A percentile compares a stretch with the other conserved stretches of the same genome.
phyloP scores from a whole-genome alignment of 2,797 vertebrate species.

The Anolis apletophallus region DNA sequence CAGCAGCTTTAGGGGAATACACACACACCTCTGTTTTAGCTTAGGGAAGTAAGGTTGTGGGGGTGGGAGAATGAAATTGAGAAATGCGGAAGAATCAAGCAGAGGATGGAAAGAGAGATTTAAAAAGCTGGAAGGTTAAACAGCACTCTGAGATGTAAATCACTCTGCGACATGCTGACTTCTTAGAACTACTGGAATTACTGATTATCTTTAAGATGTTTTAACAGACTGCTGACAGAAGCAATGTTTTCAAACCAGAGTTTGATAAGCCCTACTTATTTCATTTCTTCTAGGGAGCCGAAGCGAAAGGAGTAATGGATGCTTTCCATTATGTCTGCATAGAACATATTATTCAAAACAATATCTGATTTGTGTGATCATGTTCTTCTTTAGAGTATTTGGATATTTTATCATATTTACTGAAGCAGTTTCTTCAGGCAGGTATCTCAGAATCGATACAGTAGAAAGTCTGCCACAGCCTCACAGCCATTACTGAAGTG shows the following conservation, averaged over 20 bases:
- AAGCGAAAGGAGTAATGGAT: constrained; percentile 30
- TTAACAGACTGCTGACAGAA: constrained; percentile 7
- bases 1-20: background rate
- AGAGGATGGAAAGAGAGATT: constrained; percentile 39
- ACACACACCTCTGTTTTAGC: constrained; percentile 36
- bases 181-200: constrained; percentile 46
- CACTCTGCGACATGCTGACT: constrained; percentile 29
- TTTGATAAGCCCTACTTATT: constrained; percentile 52
- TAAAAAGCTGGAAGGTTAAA: constrained; percentile 51
- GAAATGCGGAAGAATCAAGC: constrained; percentile 38
- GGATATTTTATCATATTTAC: constrained; percentile 25
- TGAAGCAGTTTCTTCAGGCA: constrained; percentile 3
- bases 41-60: constrained; percentile 12
- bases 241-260: constrained; percentile 21
- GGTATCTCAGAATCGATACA: constrained; percentile 8
- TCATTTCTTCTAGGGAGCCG: constrained; percentile 43
- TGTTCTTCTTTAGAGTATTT: constrained; percentile 13
- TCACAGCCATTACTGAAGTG: background rate
- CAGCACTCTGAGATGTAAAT: constrained; percentile 44
- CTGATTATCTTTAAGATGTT: constrained; percentile 43
- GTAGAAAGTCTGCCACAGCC: background rate
- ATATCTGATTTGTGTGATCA: constrained; percentile 42
- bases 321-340: constrained; percentile 32
- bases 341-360: constrained; percentile 35
- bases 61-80: constrained; percentile 30